Percentiles rank a stretch among this genome's conserved stretches.
Evolutionary conservation across 2,113 vertebrate genomes (phyloP).

Genomic region (Nestor notabilis): DNA sequence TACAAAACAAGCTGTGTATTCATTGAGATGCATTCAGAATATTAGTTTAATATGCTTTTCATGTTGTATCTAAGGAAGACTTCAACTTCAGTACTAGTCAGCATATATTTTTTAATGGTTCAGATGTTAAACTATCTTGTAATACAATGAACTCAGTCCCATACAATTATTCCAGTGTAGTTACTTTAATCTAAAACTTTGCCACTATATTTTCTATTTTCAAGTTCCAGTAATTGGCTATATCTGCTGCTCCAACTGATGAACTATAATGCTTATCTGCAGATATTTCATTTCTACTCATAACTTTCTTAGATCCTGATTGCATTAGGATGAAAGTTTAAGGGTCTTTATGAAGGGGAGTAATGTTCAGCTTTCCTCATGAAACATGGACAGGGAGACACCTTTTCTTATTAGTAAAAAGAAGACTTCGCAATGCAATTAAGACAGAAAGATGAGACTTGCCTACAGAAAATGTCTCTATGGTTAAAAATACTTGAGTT

Average conservation of each 20-base stretch:
- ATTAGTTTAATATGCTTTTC: slow-evolving; percentile 26
- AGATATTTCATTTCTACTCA: background rate
- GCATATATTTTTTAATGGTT: slow-evolving; percentile 1
- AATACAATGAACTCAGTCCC: slow-evolving; percentile 60
- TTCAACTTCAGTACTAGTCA: slow-evolving; percentile 20
- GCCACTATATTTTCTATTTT: slow-evolving; percentile 46
- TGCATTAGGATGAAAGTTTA: background rate
- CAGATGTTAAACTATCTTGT: slow-evolving; percentile 47
- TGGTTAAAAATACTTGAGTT: background rate
- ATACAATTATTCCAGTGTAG: slow-evolving; percentile 56
- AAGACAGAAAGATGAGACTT: background rate
- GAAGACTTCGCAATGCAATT: background rate
- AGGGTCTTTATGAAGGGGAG: background rate
- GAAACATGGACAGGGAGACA: background rate
- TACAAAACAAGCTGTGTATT: background rate
- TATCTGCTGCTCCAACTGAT: slow-evolving; percentile 3
- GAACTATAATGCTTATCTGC: background rate
- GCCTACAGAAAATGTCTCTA: background rate
- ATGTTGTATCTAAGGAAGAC: background rate
- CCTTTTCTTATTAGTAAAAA: background rate
- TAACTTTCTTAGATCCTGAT: background rate
- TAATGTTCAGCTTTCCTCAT: background rate
- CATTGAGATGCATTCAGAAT: background rate
- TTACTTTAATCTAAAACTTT: slow-evolving; percentile 67
- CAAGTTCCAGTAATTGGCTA: slow-evolving; percentile 50